These are phyloP conservation scores for Sussaba pulchella DNA, from an alignment of 2,888 invertebrate genomes.

Conservation along the genomic window DNA sequence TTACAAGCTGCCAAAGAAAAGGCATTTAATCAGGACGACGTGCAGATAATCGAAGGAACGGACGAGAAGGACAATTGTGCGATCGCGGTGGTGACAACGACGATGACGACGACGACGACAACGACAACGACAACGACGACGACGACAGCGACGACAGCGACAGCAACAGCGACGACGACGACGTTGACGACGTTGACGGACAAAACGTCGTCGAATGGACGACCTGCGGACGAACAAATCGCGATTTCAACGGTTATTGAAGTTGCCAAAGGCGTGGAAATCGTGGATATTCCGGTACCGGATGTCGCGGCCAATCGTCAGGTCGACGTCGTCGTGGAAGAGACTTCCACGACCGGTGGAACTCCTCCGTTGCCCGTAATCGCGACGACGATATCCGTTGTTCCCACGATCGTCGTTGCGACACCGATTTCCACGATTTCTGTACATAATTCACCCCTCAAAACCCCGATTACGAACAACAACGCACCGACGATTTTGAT, in stretches of 20 bases:
- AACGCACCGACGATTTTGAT: constrained; percentile 25
- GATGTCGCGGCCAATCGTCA: constrained; percentile 55
- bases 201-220: constrained; percentile 71
- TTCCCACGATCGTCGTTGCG: constrained; percentile 61
- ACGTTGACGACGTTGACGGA: constrained; percentile 61
- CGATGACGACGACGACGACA: constrained; percentile 68
- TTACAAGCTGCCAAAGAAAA: constrained; percentile 89
- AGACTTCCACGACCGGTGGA: constrained; percentile 71
- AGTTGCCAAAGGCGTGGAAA: constrained; percentile 84
- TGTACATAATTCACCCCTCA: constrained; percentile 76
- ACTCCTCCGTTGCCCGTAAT: constrained; percentile 78
- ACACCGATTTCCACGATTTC: constrained; percentile 68
- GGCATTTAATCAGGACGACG: constrained; percentile 80
- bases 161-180: constrained; percentile 64
- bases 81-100: no score
- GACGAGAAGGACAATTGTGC: constrained; percentile 82
- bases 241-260: constrained; percentile 62
- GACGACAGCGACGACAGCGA: no score
- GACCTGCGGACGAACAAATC: constrained; percentile 49
- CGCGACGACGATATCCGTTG: constrained; percentile 56
- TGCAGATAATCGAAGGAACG: constrained; percentile 82
- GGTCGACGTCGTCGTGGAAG: constrained; percentile 54
- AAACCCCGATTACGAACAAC: constrained; percentile 11
- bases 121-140: constrained; percentile 59
- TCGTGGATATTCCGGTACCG: constrained; percentile 91